A percentile compares a stretch with the other conserved stretches of the same genome.
These are phyloP conservation scores for Sialia sialis DNA, from an alignment of 2,113 vertebrate species.

Conservation along the genomic window DNA sequence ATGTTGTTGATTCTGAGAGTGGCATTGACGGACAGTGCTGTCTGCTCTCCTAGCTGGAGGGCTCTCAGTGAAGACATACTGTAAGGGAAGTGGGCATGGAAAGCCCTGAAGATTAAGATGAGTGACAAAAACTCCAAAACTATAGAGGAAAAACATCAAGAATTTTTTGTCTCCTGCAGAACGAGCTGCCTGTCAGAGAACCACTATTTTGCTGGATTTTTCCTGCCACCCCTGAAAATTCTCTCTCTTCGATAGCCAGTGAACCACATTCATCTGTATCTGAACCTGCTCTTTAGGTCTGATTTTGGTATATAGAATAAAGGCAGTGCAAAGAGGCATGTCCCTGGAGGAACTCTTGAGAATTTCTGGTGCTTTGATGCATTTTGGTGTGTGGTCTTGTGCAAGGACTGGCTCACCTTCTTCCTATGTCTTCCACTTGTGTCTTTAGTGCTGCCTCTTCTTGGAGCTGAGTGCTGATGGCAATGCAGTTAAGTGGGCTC, in stretches of 20 bases:
- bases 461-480: neutral
- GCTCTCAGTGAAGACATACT: neutral
- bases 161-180: neutral
- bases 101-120: neutral
- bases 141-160: neutral
- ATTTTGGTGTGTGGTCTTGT: neutral
- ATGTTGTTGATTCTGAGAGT: neutral
- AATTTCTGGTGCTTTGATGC: neutral
- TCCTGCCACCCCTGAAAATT: neutral
- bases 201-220: neutral
- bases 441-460: neutral
- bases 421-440: neutral
- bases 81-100: neutral
- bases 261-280: neutral
- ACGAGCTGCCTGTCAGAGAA: neutral
- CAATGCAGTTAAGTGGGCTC: neutral
- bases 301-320: neutral
- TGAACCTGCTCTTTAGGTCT: neutral
- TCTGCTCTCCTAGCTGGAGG: neutral
- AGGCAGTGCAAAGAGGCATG: neutral
- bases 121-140: neutral
- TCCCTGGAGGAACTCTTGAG: neutral
- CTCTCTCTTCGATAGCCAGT: neutral
- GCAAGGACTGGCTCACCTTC: neutral
- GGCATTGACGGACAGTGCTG: neutral